Conservation (phyloP, 2,888 invertebrate genomes). For the Lepeophtheirus nordmannii region DNA sequence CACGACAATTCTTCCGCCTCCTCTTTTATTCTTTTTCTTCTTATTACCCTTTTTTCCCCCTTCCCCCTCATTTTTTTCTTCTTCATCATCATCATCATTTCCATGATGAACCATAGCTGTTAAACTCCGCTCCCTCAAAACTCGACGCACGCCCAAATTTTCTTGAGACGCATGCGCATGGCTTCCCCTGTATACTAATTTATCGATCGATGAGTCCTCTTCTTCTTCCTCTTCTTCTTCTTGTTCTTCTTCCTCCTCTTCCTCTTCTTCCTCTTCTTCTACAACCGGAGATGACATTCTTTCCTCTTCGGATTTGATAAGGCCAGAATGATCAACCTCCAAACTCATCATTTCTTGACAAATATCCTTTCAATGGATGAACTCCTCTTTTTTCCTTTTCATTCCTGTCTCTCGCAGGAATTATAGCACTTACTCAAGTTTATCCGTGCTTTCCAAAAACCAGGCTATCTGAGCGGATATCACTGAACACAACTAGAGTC, state of each 20-base stretch:
- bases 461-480: too few species aligned
- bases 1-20: not conserved
- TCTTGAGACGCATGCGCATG: conserved; percentile 1
- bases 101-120: too few species aligned
- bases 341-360: not conserved
- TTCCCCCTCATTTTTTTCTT: too few species aligned
- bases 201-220: conserved; percentile 1
- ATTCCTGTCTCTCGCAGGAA: too few species aligned
- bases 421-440: too few species aligned
- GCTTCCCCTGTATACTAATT: not conserved
- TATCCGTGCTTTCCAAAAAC: too few species aligned
- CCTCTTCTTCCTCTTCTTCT: not conserved
- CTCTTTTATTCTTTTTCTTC: not conserved
- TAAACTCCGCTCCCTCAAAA: conserved; percentile 1
- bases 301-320: not conserved
- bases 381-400: too few species aligned
- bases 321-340: conserved; percentile 3
- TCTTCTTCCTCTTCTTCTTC: not conserved
- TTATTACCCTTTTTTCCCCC: too few species aligned
- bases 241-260: not conserved
- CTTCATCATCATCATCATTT: too few species aligned
- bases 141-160: conserved; percentile 2
- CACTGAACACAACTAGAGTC: too few species aligned
- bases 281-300: not conserved
- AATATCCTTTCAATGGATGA: too few species aligned